Base-by-base conservation (phyloP, 2,797 vertebrate genomes). In the Champsocephalus esox region DNA sequence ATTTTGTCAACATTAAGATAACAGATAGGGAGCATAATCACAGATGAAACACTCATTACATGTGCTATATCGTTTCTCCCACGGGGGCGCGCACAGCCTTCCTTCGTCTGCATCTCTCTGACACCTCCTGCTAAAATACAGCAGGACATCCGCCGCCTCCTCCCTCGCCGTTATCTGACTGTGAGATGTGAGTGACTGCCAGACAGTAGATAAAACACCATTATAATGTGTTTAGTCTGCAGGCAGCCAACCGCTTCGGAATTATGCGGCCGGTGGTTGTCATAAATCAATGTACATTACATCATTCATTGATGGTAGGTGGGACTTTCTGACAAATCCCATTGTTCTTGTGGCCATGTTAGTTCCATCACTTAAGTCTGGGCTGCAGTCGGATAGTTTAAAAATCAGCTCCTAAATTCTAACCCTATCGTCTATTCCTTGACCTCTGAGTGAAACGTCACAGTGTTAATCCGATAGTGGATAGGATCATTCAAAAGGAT, bases 141-240 rank as follows among this genome's bases (percentile, higher is more conserved):
- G 77, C 50, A 19, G 57, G 73, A 76, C 55, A 8, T 21, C 73
- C 4, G 3, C 50, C 1, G n/a, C 44, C 54, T 66, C 71, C 60
- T 73, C 73, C 69, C 45, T 44, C 1, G 7, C n/a, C 9, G 48
- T 68, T 75, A 75, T 80, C 68, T 64, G 46, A 16, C 41, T 65
- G 56, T 69, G 49, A 82, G 71, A 80, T 57, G 62, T 72, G 68
- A 79, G 24, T 41, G 63, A 74, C 83, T 63, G 70, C 44, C 68
- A 70, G 64, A 62, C 55, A 46, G 72, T 12, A 67, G 71, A 82
- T 80, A 73, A 80, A 82, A 52, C 10, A 1, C 45, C 17, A 17
- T 50, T 44, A 62, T 81, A 69, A 80, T 55, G 65, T 75, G 78
- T 79, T 77, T 24, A 73, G 66, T 72, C 68, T 83, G 74, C 64